phyloP scores from a whole-genome alignment of 2,888 invertebrate species.

The Andrena haemorrhoa region DNA sequence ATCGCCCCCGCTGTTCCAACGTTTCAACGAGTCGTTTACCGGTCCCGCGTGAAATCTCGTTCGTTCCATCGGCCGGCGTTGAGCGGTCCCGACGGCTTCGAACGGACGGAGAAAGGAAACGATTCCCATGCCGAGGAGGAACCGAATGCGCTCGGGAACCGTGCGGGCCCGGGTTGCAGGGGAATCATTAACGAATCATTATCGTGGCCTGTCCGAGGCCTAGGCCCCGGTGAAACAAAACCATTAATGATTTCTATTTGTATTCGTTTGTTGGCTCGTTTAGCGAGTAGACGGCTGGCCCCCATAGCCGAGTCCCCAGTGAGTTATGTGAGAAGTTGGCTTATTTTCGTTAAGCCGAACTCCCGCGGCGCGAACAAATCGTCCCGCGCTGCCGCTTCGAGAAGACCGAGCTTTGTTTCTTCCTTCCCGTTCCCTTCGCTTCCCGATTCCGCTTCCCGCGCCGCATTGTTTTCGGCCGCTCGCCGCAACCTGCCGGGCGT shows the following conservation, averaged over 20 bases:
- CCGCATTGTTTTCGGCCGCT: neutral
- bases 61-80: slow-evolving; percentile 63
- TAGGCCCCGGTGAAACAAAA: slow-evolving; percentile 80
- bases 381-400: slow-evolving; percentile 80
- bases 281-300: slow-evolving; percentile 61
- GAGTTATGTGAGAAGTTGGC: slow-evolving; percentile 84
- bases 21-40: slow-evolving; percentile 67
- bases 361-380: slow-evolving; percentile 84
- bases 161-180: slow-evolving; percentile 49
- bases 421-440: slow-evolving; percentile 65
- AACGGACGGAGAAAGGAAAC: slow-evolving; percentile 14
- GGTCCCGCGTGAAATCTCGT: slow-evolving; percentile 77
- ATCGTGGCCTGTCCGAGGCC: slow-evolving; percentile 68
- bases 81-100: slow-evolving; percentile 29
- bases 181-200: slow-evolving; percentile 82
- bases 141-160: slow-evolving; percentile 38
- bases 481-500: neutral
- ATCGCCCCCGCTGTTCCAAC: slow-evolving; percentile 37
- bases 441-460: slow-evolving; percentile 56
- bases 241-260: slow-evolving; percentile 84
- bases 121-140: slow-evolving; percentile 30
- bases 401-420: slow-evolving; percentile 69
- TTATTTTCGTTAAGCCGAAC: slow-evolving; percentile 82
- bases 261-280: slow-evolving; percentile 77
- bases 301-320: slow-evolving; percentile 71